A percentile compares a stretch with the other conserved stretches of the same genome.
Conservation (phyloP, 2,888 invertebrate species). For the Clitarchus hookeri region DNA sequence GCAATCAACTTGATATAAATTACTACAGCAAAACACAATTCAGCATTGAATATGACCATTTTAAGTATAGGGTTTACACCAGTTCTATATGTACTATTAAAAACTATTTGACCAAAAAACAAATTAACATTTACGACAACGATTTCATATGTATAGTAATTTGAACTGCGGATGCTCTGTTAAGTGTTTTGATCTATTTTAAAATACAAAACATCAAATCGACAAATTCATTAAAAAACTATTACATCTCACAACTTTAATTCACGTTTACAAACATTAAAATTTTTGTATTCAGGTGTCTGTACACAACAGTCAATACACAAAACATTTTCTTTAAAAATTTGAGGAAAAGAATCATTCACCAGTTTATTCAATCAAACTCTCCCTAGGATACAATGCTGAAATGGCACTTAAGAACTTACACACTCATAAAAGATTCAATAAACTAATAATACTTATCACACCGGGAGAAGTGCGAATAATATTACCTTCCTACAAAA, state of each 20-base stretch:
- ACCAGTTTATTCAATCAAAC: neutral
- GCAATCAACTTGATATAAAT: neutral
- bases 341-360: neutral
- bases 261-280: neutral
- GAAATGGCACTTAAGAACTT: neutral
- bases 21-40: neutral
- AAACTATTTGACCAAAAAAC: neutral
- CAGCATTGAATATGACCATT: neutral
- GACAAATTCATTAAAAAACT: neutral
- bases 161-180: too few relatives aligned
- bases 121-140: neutral
- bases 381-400: neutral
- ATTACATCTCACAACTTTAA: neutral
- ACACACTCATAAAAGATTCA: neutral
- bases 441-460: conserved; percentile 3
- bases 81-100: neutral
- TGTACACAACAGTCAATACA: neutral
- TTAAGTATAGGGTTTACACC: neutral
- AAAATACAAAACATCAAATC: neutral
- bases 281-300: neutral
- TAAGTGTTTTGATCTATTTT: neutral
- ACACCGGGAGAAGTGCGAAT: neutral
- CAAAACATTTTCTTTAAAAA: neutral
- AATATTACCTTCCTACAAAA: neutral
- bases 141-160: too few relatives aligned